Conservation (phyloP, 2,113 vertebrate genomes). For the Anthoscopus minutus region DNA sequence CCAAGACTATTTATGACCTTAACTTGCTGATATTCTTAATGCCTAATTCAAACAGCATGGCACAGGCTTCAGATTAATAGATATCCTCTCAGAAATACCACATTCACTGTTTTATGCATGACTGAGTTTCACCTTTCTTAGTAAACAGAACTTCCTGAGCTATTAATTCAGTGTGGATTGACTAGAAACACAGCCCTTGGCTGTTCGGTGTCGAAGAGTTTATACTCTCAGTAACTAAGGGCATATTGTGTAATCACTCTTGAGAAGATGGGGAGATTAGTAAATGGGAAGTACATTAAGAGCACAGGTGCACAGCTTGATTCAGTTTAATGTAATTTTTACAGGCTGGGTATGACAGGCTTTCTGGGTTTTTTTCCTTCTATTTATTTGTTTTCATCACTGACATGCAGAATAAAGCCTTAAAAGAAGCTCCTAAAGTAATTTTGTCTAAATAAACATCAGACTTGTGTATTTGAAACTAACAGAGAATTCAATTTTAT, state of each 20-base stretch:
- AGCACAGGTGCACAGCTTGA: background rate
- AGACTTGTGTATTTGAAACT: background rate
- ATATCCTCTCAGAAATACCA: background rate
- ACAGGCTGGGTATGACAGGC: background rate
- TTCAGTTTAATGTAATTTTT: background rate
- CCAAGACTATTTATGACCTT: background rate
- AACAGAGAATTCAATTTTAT: background rate
- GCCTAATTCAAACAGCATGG: background rate
- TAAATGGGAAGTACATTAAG: background rate
- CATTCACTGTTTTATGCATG: background rate
- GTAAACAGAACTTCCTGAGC: background rate
- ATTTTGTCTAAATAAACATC: background rate
- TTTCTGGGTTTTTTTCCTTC: accelerated
- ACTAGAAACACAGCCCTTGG: background rate
- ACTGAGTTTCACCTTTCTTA: background rate
- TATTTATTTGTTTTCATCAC: background rate
- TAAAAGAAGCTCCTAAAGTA: background rate
- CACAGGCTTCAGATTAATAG: background rate
- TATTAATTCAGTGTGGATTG: background rate
- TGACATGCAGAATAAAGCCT: background rate
- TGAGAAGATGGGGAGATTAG: background rate
- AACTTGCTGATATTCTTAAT: background rate
- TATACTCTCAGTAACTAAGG: background rate
- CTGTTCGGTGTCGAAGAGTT: background rate
- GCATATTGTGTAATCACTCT: background rate